Conservation (phyloP, 2,888 invertebrate species). For the Lycia hirtaria region DNA sequence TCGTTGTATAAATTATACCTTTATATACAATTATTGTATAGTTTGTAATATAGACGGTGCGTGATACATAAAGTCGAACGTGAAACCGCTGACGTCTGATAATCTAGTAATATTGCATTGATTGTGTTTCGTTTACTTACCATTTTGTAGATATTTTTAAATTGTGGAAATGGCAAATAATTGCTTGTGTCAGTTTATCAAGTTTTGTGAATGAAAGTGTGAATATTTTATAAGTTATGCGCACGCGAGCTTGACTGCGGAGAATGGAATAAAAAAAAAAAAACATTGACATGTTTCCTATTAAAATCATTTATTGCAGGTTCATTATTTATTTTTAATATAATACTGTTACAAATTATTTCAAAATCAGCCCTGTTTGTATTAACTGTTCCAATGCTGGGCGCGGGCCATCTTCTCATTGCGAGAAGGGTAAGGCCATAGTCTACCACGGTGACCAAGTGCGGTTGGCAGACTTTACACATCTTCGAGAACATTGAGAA, state of each 20-base stretch:
- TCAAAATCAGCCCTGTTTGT: no score
- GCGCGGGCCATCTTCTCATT: no score
- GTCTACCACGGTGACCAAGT: no score
- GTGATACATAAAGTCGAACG: conserved; percentile 69
- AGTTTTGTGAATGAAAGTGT: conserved; percentile 8
- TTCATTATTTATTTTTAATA: no score
- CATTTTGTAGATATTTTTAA: conserved; percentile 45
- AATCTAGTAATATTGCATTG: conserved; percentile 56
- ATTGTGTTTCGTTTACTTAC: conserved; percentile 49
- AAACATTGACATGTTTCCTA: no score
- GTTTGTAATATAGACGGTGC: conserved; percentile 57
- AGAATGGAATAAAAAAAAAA: no score
- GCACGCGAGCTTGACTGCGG: conserved; percentile 8
- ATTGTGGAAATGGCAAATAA: background rate
- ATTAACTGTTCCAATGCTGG: no score
- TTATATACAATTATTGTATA: conserved; percentile 72
- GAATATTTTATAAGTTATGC: conserved; percentile 7
- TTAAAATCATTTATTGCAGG: no score
- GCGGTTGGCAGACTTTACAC: no score
- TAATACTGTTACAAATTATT: no score
- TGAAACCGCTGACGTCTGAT: conserved; percentile 55
- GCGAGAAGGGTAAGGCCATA: no score
- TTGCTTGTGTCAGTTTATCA: conserved; percentile 39
- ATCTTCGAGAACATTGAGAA: no score
- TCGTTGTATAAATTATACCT: conserved; percentile 77